phyloP scores from a whole-genome alignment of 35 echinoderm and acorn worm species.

The Stichopus chloronotus region DNA sequence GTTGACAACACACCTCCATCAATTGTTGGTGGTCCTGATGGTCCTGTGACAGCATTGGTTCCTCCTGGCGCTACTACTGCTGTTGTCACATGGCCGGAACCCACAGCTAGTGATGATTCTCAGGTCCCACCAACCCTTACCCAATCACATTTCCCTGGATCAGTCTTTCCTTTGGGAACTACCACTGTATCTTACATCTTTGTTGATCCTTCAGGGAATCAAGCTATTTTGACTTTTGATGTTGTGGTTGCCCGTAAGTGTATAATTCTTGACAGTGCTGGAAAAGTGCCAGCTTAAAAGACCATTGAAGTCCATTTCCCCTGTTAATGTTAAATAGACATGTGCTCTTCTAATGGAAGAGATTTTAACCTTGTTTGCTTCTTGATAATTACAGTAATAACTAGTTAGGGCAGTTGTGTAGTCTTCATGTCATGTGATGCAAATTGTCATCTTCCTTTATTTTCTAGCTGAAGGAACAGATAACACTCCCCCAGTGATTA shows the following conservation, averaged over 20 bases:
- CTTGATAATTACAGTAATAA: no score
- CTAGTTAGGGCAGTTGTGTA: no score
- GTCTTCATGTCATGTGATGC: no score
- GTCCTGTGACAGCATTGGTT: neutral
- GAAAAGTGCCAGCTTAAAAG: neutral
- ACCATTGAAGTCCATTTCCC: neutral
- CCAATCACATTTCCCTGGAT: slow-evolving; percentile 33
- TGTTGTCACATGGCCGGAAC: slow-evolving; percentile 51
- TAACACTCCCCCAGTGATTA: slow-evolving; percentile 49
- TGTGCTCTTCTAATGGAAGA: neutral
- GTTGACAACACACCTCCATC: slow-evolving; percentile 57
- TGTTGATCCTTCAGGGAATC: slow-evolving; percentile 61
- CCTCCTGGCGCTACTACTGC: neutral
- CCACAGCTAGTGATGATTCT: slow-evolving; percentile 75
- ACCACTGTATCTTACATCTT: slow-evolving; percentile 61
- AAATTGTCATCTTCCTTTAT: neutral
- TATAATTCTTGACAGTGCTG: neutral
- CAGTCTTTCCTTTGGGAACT: slow-evolving; percentile 44
- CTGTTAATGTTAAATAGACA: neutral
- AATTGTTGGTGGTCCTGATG: slow-evolving; percentile 60
- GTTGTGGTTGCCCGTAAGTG: slow-evolving; percentile 58
- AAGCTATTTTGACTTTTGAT: slow-evolving; percentile 53
- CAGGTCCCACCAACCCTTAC: neutral
- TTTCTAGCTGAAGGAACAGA: slow-evolving; percentile 33
- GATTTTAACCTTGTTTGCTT: neutral